These are phyloP conservation scores for Salticus scenicus DNA, from an alignment of 2,888 invertebrate genomes.

Conservation along the genomic window DNA sequence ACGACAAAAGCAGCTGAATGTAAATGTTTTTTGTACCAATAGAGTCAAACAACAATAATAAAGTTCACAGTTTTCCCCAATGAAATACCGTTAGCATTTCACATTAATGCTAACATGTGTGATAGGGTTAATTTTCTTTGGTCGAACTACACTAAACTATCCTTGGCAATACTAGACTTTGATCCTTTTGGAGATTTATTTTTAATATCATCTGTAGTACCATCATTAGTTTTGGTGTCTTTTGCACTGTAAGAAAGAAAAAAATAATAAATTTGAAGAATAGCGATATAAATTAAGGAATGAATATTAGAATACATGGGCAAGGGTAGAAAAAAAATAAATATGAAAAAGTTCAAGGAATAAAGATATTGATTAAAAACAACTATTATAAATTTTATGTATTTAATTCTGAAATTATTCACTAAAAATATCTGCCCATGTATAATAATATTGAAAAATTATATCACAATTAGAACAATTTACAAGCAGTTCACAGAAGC, in stretches of 20 bases:
- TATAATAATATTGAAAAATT: too few relatives aligned
- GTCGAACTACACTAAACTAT: conserved; percentile 85
- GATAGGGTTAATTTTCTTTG: conserved; percentile 50
- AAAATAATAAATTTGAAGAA: neutral
- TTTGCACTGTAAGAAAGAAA: conserved; percentile 56
- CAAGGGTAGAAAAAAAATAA: neutral
- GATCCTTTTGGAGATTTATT: conserved; percentile 76
- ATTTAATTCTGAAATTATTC: too few relatives aligned
- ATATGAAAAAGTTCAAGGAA: neutral
- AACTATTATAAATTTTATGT: too few relatives aligned
- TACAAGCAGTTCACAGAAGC: neutral
- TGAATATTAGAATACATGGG: neutral
- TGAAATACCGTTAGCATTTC: conserved; percentile 50
- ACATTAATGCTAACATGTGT: conserved; percentile 47
- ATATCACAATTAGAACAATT: too few relatives aligned
- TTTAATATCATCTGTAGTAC: conserved; percentile 68
- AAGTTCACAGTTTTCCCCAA: conserved; percentile 51
- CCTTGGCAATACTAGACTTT: conserved; percentile 89
- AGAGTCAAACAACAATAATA: conserved; percentile 65
- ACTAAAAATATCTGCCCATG: too few relatives aligned
- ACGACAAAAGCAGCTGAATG: conserved; percentile 59
- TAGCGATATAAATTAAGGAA: neutral
- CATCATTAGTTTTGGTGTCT: conserved; percentile 65
- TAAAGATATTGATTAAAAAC: neutral
- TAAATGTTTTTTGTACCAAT: conserved; percentile 58